Conservation (phyloP, 2,113 vertebrate genomes). For the Butorides virescens region DNA sequence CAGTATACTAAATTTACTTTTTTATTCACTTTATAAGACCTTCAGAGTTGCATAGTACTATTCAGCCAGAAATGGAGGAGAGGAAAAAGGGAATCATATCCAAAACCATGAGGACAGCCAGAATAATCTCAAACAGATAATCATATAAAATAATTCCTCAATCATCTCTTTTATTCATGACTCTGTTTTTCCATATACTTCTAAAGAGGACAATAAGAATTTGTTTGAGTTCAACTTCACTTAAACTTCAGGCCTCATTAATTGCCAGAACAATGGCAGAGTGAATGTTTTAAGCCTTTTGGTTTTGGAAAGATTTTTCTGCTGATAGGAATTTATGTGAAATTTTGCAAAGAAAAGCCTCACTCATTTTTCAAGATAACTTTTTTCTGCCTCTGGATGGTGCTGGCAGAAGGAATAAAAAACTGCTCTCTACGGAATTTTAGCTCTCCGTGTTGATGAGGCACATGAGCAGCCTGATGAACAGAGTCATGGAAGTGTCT, state of each 20-base stretch:
- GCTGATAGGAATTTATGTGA: neutral
- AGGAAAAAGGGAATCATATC: neutral
- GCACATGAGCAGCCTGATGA: neutral
- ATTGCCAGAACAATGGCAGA: neutral
- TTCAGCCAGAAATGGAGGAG: neutral
- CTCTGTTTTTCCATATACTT: neutral
- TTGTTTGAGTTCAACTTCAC: neutral
- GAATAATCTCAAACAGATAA: neutral
- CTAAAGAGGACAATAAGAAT: neutral
- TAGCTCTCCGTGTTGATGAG: neutral
- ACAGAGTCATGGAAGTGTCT: neutral
- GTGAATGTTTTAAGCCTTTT: neutral
- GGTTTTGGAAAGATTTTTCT: neutral
- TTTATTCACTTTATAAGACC: neutral
- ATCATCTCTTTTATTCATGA: neutral
- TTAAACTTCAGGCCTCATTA: neutral
- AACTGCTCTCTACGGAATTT: neutral
- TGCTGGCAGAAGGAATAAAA: neutral
- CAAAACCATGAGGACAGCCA: neutral
- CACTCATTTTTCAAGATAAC: neutral
- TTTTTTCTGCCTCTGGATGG: conserved; percentile 23
- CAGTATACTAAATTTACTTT: neutral
- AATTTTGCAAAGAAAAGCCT: neutral
- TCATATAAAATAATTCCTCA: neutral
- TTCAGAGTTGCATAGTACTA: neutral